A percentile compares a stretch with the other conserved stretches of the same genome.
Evolutionary conservation across 2,888 invertebrate genomes (phyloP).

Genomic region (Melanophora roralis): DNA sequence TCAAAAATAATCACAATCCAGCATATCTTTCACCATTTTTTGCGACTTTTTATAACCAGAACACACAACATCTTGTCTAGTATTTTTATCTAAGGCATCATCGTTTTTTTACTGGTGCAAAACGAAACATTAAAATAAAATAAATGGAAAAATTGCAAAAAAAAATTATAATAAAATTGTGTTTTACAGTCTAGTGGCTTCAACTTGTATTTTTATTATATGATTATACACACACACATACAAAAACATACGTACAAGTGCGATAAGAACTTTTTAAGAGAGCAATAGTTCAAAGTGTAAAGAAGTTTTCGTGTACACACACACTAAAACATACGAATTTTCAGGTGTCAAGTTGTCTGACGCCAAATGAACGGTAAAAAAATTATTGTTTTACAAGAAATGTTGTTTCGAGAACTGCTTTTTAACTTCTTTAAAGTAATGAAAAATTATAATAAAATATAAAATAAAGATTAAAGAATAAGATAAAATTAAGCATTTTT

Average conservation of each 20-base stretch:
- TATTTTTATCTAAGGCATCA: not conserved
- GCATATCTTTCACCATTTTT: not conserved
- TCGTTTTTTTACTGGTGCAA: not conserved
- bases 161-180: constrained; percentile 43
- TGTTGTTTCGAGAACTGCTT: not conserved
- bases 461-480: no score
- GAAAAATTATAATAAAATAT: no score
- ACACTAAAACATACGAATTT: not conserved
- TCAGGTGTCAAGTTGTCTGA: constrained; percentile 60
- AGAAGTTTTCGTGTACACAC: not conserved
- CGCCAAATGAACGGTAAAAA: constrained; percentile 46
- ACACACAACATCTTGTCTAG: not conserved
- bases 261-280: not conserved
- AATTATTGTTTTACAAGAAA: not conserved
- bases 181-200: constrained; percentile 54
- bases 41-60: not conserved
- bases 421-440: not conserved
- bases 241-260: no score
- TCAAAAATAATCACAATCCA: not conserved
- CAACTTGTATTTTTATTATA: not conserved
- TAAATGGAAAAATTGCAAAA: not conserved
- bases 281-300: not conserved
- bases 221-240: no score
- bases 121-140: not conserved
- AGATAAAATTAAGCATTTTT: no score